phyloP scores from a whole-genome alignment of 1,140 invertebrate genomes.

The Cecropterus lyciades region DNA sequence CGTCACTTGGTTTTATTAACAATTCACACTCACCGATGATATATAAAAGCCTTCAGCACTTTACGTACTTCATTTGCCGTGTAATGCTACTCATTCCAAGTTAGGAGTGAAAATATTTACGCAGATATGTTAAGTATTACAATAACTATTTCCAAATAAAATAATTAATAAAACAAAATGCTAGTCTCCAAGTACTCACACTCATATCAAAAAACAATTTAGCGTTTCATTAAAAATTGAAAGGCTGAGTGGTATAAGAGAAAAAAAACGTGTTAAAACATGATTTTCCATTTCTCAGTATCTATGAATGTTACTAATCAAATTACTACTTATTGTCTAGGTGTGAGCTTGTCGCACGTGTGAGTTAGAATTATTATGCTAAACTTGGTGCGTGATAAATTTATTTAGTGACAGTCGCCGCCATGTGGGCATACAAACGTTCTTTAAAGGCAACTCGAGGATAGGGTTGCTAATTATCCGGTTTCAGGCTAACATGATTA shows the following conservation, averaged over 20 bases:
- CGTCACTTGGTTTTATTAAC: constrained; percentile 49
- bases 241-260: neutral
- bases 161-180: neutral
- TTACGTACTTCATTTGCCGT: constrained; percentile 21
- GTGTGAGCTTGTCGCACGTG: constrained; percentile 65
- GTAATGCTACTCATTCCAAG: neutral
- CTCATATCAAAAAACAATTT: neutral
- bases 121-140: neutral
- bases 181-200: too few relatives aligned
- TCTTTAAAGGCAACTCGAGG: constrained; percentile 47
- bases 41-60: constrained; percentile 4
- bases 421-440: constrained; percentile 64
- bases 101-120: neutral
- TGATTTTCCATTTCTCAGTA: constrained; percentile 45
- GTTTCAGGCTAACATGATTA: neutral
- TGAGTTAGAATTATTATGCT: constrained; percentile 66
- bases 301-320: constrained; percentile 59
- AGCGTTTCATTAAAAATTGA: constrained; percentile 1
- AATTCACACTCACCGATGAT: constrained; percentile 41
- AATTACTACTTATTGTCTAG: constrained; percentile 68
- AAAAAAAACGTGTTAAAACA: constrained; percentile 11
- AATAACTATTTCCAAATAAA: neutral
- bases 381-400: constrained; percentile 70
- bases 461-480: neutral
- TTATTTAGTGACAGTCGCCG: constrained; percentile 69